A percentile compares a stretch with the other conserved stretches of the same genome.
Conservation (phyloP, 2,797 vertebrate species). For the Syncerus caffer region DNA sequence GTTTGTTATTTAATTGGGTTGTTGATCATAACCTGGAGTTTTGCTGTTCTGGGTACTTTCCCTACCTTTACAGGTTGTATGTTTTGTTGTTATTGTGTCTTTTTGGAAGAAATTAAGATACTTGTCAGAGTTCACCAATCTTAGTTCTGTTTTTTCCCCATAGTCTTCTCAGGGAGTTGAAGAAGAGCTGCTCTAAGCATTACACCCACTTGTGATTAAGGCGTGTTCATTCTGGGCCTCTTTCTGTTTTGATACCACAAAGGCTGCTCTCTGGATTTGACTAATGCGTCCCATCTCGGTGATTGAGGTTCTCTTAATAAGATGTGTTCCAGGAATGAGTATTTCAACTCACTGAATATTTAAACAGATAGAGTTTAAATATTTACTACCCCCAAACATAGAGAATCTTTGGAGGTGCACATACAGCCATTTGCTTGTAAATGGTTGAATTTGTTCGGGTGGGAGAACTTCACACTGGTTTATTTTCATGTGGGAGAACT, state of each 20-base stretch:
- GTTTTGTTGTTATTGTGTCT: not conserved
- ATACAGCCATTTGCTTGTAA: not conserved
- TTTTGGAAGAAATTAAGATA: not conserved
- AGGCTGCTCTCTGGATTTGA: not conserved
- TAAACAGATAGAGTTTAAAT: not conserved
- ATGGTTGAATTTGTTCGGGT: not conserved
- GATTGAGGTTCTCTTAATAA: not conserved
- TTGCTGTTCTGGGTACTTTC: not conserved
- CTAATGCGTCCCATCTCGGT: not conserved
- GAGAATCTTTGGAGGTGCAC: not conserved
- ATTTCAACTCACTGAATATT: not conserved
- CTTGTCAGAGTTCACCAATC: not conserved
- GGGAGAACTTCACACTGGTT: not conserved
- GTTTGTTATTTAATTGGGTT: not conserved
- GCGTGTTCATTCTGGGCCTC: not conserved
- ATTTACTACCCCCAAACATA: not conserved
- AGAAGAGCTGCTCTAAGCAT: not conserved
- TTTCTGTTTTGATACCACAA: not conserved
- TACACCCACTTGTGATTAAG: not conserved
- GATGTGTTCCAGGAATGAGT: not conserved
- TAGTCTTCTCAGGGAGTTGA: not conserved
- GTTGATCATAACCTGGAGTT: not conserved
- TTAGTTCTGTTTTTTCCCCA: not conserved
- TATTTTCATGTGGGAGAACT: not conserved
- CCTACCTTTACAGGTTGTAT: rapidly evolving